phyloP scores from a whole-genome alignment of 1,140 invertebrate genomes.

The Linepithema humile region DNA sequence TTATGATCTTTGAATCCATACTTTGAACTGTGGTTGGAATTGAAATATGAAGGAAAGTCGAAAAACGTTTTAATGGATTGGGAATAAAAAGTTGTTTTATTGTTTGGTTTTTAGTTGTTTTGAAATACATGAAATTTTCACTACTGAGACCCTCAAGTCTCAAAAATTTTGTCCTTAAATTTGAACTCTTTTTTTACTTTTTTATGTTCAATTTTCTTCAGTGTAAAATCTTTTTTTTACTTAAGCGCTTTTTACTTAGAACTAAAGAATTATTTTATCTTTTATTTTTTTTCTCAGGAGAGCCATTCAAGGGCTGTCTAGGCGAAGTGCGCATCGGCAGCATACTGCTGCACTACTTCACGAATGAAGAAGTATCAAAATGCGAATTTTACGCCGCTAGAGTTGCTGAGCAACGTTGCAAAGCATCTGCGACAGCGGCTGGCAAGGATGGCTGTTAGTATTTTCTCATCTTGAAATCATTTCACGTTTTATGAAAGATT shows the following conservation, averaged over 20 bases:
- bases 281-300: conserved; percentile 75
- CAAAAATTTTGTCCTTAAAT: no score
- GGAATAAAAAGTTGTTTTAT: no score
- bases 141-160: neutral
- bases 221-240: neutral
- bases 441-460: conserved; percentile 90
- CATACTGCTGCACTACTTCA: conserved; percentile 94
- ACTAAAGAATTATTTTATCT: neutral
- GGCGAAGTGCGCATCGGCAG: conserved; percentile 94
- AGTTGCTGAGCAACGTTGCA: conserved; percentile 86
- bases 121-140: neutral
- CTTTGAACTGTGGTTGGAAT: no score
- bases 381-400: conserved; percentile 82
- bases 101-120: neutral
- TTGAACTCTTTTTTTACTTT: no score
- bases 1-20: no score
- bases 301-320: conserved; percentile 93
- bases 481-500: neutral
- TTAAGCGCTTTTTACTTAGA: neutral
- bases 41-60: no score
- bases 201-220: no score
- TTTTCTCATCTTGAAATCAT: neutral
- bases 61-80: no score
- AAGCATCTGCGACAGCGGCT: conserved; percentile 88
- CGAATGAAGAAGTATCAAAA: conserved; percentile 89